Conservation (phyloP, 30 jellyfish, hydroid and myxozoan genomes). For the Hydra vulgaris region DNA sequence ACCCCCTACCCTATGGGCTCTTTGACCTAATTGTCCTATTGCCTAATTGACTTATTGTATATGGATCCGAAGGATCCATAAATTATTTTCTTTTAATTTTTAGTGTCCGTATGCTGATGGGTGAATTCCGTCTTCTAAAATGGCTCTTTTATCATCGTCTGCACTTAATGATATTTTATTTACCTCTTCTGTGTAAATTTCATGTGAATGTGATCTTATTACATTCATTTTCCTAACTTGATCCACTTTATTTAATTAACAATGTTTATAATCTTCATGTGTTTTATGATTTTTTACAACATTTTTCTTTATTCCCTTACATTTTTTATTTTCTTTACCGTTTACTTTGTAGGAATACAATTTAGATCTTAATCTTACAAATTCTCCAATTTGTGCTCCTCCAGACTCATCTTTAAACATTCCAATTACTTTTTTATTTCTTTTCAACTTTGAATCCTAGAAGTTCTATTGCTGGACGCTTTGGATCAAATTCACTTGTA, state of each 20-base stretch:
- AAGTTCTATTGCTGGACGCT: background rate
- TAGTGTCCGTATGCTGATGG: slow-evolving; percentile 28
- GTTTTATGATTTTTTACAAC: slow-evolving; percentile 7
- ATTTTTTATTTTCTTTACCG: background rate
- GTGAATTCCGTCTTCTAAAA: slow-evolving; percentile 13
- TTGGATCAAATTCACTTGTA: slow-evolving; percentile 8
- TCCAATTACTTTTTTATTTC: slow-evolving; percentile 21
- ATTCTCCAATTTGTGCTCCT: slow-evolving; percentile 4
- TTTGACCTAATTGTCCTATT: no score
- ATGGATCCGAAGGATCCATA: no score
- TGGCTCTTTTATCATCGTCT: slow-evolving; percentile 14
- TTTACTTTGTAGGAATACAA: slow-evolving; percentile 22
- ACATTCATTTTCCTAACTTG: slow-evolving; percentile 4
- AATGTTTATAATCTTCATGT: slow-evolving; percentile 21
- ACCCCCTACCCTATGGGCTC: no score
- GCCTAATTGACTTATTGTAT: no score
- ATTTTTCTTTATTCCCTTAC: slow-evolving; percentile 17
- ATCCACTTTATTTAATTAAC: slow-evolving; percentile 1
- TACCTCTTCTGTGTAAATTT: background rate
- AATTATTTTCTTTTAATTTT: no score
- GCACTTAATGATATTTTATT: slow-evolving; percentile 15
- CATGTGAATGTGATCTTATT: background rate
- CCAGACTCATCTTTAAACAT: slow-evolving; percentile 20
- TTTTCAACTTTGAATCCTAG: background rate
- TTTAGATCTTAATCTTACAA: slow-evolving; percentile 19